Conservation (phyloP, 2,888 invertebrate genomes). For the Aspidiotus destructor region DNA sequence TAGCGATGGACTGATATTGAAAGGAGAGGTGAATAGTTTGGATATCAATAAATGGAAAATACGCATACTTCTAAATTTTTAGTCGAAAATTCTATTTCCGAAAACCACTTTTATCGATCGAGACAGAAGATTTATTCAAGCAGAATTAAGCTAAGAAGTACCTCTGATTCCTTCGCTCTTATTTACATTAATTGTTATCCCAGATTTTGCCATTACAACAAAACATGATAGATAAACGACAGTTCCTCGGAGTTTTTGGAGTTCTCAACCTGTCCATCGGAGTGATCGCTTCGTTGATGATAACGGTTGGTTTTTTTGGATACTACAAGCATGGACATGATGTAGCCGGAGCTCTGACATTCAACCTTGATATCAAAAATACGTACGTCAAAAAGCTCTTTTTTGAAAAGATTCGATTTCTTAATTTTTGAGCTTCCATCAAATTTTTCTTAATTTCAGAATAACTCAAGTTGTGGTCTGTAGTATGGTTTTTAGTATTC, state of each 20-base stretch:
- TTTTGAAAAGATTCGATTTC: too few relatives aligned
- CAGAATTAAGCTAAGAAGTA: too few relatives aligned
- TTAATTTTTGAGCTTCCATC: too few relatives aligned
- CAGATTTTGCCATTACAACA: slow-evolving; percentile 89
- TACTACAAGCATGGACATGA: slow-evolving; percentile 79
- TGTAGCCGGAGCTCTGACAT: slow-evolving; percentile 73
- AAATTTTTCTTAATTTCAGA: slow-evolving; percentile 45
- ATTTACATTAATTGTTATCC: background rate
- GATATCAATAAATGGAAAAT: too few relatives aligned
- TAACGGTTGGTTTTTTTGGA: slow-evolving; percentile 73
- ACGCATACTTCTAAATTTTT: too few relatives aligned
- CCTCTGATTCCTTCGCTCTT: background rate
- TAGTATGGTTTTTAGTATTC: slow-evolving; percentile 75
- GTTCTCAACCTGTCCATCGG: slow-evolving; percentile 85
- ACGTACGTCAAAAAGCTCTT: background rate
- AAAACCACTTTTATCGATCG: too few relatives aligned
- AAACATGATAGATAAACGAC: slow-evolving; percentile 70
- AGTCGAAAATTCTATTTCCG: too few relatives aligned
- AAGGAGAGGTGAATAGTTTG: too few relatives aligned
- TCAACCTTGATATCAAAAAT: slow-evolving; percentile 53
- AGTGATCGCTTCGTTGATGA: slow-evolving; percentile 65
- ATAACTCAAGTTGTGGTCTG: slow-evolving; percentile 70
- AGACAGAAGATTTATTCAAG: too few relatives aligned
- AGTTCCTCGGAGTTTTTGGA: slow-evolving; percentile 69
- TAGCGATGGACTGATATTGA: too few relatives aligned